These are phyloP conservation scores for Pandemis corylana DNA, from an alignment of 2,888 invertebrate species.

Conservation along the genomic window DNA sequence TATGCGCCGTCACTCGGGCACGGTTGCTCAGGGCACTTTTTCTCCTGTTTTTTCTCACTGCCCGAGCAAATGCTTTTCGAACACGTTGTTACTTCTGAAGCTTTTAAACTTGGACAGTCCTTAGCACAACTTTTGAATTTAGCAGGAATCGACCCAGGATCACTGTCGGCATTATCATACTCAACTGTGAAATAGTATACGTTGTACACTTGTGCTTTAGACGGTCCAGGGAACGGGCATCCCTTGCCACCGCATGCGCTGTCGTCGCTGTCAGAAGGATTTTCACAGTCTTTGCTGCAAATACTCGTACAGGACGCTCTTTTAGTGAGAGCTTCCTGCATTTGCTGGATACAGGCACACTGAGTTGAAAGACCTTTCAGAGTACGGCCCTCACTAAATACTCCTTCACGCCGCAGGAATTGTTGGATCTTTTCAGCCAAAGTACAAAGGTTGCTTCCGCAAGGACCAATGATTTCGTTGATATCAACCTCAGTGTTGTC, in stretches of 20 bases:
- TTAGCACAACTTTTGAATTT: slow-evolving; percentile 62
- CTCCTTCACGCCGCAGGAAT: slow-evolving; percentile 71
- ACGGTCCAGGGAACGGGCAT: slow-evolving; percentile 60
- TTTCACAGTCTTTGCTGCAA: slow-evolving; percentile 65
- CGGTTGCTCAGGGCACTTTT: slow-evolving; percentile 54
- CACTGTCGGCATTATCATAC: slow-evolving; percentile 58
- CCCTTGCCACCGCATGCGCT: slow-evolving; percentile 58
- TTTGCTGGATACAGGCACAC: slow-evolving; percentile 71
- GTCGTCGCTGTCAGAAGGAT: slow-evolving; percentile 56
- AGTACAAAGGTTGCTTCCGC: slow-evolving; percentile 75
- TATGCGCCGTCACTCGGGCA: slow-evolving; percentile 53
- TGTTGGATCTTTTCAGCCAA: slow-evolving; percentile 72
- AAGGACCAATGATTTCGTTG: slow-evolving; percentile 72
- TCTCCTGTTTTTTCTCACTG: slow-evolving; percentile 44
- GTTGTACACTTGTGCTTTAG: slow-evolving; percentile 58
- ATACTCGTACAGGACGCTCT: slow-evolving; percentile 59
- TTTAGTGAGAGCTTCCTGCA: slow-evolving; percentile 64
- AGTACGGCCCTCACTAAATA: slow-evolving; percentile 58
- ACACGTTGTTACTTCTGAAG: slow-evolving; percentile 58
- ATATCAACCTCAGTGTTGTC: slow-evolving; percentile 69
- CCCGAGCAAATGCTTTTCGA: slow-evolving; percentile 63
- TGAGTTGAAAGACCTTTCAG: slow-evolving; percentile 72
- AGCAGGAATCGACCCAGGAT: not conserved
- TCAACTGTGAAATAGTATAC: slow-evolving; percentile 77
- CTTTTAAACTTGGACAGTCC: slow-evolving; percentile 63